Percentiles rank a stretch among this genome's conserved stretches.
phyloP scores from a whole-genome alignment of 1,140 invertebrate genomes.

The Oscheius sp. region DNA sequence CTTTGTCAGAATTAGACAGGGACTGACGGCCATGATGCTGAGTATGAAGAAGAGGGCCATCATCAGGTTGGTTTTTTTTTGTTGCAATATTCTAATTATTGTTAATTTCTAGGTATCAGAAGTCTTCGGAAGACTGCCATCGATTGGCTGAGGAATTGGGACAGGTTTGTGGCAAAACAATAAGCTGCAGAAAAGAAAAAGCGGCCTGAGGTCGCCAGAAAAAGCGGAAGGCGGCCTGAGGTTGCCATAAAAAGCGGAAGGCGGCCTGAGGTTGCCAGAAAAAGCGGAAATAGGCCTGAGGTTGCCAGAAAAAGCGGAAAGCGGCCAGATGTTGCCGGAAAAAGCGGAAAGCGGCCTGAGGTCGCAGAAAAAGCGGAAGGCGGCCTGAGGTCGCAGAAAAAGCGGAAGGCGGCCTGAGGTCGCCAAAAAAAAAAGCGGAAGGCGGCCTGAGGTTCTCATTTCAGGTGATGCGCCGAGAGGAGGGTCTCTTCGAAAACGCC shows the following conservation, averaged over 20 bases:
- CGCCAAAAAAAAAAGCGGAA: no score
- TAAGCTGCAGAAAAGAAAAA: background rate
- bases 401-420: no score
- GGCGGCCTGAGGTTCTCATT: background rate
- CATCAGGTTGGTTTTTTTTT: constrained; percentile 65
- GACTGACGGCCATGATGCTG: constrained; percentile 80
- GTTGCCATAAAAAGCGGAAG: no score
- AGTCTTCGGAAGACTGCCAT: constrained; percentile 79
- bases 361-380: no score
- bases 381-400: no score
- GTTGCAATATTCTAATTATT: background rate
- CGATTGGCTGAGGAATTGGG: constrained; percentile 78
- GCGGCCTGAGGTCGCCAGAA: no score
- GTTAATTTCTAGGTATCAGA: constrained; percentile 72
- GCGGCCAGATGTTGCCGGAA: no score
- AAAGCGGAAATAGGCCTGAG: no score
- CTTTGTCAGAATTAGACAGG: constrained; percentile 77
- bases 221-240: no score
- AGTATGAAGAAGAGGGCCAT: constrained; percentile 84
- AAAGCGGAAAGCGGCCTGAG: no score
- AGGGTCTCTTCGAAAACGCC: constrained; percentile 54
- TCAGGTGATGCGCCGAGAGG: constrained; percentile 58
- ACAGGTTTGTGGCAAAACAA: constrained; percentile 4
- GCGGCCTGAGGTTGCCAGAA: no score
- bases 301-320: no score